Percentiles rank a stretch among this genome's conserved stretches.
Conservation (phyloP, 2,113 vertebrate genomes). For the Semnopithecus entellus region DNA sequence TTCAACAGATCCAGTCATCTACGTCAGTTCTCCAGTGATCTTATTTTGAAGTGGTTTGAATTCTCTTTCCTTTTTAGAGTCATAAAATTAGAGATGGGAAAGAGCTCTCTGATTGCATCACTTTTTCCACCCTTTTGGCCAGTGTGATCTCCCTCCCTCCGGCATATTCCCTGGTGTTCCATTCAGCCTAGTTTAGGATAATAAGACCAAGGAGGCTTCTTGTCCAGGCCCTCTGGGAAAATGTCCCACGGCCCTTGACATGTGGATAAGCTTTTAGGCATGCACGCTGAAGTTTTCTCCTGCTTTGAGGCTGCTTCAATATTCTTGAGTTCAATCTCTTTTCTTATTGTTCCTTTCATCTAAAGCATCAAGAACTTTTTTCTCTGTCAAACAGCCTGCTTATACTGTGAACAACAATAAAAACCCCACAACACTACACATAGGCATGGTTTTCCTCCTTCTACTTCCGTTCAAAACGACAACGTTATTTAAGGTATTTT, state of each 20-base stretch:
- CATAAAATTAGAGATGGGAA: constrained; percentile 69
- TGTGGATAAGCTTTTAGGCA: background rate
- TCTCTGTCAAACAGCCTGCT: background rate
- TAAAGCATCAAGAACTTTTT: background rate
- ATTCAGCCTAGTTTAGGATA: constrained; percentile 23
- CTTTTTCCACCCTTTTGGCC: constrained; percentile 70
- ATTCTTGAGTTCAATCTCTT: background rate
- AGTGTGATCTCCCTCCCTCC: constrained; percentile 31
- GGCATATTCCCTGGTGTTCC: constrained; percentile 56
- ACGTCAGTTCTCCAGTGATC: constrained; percentile 1
- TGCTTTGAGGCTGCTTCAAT: background rate
- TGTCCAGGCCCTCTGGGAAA: constrained; percentile 41
- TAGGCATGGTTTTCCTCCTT: background rate
- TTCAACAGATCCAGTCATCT: background rate
- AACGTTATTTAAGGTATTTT: background rate
- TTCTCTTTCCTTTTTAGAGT: constrained; percentile 54
- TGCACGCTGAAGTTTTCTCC: background rate
- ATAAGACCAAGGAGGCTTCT: constrained; percentile 33
- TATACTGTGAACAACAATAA: background rate
- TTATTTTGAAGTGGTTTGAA: constrained; percentile 68
- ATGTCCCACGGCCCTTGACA: constrained; percentile 37
- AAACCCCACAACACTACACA: background rate
- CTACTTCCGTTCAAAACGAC: background rate
- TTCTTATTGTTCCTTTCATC: background rate
- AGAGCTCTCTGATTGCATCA: constrained; percentile 60